Evolutionary conservation across 2,797 vertebrate genomes (phyloP).

Genomic region (Gymnodraco acuticeps): DNA sequence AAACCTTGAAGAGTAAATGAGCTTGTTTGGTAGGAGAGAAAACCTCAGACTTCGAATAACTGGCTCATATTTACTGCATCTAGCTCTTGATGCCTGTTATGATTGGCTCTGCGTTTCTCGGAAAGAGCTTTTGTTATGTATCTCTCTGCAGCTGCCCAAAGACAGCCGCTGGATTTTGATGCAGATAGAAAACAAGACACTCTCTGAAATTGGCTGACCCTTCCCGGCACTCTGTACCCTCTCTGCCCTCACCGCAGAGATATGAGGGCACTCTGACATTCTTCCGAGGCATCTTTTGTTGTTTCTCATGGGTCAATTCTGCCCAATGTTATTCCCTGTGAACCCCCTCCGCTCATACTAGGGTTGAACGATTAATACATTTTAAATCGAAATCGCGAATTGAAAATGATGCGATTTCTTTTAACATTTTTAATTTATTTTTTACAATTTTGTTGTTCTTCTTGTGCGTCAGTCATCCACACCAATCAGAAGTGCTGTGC

Average conservation of each 20-base stretch:
- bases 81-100: conserved; percentile 59
- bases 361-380: no score
- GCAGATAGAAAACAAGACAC: conserved; percentile 65
- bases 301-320: conserved; percentile 72
- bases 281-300: conserved; percentile 72
- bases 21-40: conserved; percentile 61
- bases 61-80: conserved; percentile 65
- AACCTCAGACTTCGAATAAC: conserved; percentile 74
- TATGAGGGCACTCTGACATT: conserved; percentile 77
- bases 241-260: conserved; percentile 63
- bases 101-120: conserved; percentile 54
- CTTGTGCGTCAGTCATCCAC: no score
- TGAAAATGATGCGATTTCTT: no score
- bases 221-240: conserved; percentile 56
- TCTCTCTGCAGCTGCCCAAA: conserved; percentile 60
- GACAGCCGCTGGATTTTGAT: conserved; percentile 70
- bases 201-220: conserved; percentile 71
- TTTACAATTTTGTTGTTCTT: no score
- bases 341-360: conserved; percentile 20
- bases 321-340: conserved; percentile 65
- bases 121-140: conserved; percentile 64
- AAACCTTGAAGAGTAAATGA: conserved; percentile 67
- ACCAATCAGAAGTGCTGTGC: no score
- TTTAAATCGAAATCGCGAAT: no score
- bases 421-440: no score